Evolutionary conservation across 2,113 vertebrate species (phyloP).

Genomic region (Acrocephalus kingi): DNA sequence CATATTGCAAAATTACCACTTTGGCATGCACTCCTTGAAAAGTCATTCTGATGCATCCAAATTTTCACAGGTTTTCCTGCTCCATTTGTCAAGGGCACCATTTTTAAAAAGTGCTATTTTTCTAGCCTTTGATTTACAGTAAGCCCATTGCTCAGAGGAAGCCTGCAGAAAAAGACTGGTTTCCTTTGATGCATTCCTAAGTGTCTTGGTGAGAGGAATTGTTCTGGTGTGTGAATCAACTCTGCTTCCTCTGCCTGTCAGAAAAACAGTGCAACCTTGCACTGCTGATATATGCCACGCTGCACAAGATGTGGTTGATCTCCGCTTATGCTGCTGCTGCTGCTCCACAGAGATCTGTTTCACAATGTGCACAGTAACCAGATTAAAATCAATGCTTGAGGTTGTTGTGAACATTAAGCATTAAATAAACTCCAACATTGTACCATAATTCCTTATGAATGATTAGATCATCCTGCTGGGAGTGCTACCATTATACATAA

Average conservation of each 20-base stretch:
- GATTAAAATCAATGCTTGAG: slow-evolving; percentile 49
- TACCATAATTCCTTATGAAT: slow-evolving; percentile 37
- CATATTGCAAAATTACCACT: background rate
- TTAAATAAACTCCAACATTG: slow-evolving; percentile 42
- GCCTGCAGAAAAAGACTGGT: background rate
- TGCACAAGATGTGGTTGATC: background rate
- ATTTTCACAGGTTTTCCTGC: slow-evolving; percentile 40
- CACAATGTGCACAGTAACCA: background rate
- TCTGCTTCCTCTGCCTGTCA: slow-evolving; percentile 42
- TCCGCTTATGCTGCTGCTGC: background rate
- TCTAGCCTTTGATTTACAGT: background rate
- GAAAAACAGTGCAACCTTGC: background rate
- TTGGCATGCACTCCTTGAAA: background rate
- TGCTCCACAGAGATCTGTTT: background rate
- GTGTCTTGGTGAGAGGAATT: slow-evolving; percentile 41
- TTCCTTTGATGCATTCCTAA: slow-evolving; percentile 67
- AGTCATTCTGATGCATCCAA: background rate
- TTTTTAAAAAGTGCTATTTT: background rate
- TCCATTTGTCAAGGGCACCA: background rate
- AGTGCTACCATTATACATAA: slow-evolving; percentile 50
- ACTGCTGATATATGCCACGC: background rate
- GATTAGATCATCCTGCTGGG: slow-evolving; percentile 57
- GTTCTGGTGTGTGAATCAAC: slow-evolving; percentile 36
- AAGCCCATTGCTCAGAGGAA: slow-evolving; percentile 55
- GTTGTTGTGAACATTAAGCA: slow-evolving; percentile 28